Base-by-base conservation (phyloP, 2,888 invertebrate genomes). In the Dryocosmus kuriphilus region DNA sequence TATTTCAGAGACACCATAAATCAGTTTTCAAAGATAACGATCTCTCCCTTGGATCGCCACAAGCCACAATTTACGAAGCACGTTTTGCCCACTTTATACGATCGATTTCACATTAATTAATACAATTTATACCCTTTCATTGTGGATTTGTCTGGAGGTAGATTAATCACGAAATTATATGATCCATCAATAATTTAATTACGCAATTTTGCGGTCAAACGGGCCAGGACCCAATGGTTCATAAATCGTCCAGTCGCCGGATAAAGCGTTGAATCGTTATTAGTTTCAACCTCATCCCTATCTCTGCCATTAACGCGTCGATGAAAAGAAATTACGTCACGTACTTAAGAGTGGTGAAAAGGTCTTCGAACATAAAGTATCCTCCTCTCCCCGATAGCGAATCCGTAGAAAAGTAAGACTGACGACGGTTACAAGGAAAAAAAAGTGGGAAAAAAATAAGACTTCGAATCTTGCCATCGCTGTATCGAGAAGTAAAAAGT, bases 121-220 rank as follows among this genome's bases (percentile, higher is more conserved):
- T 24, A 67, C 41, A 67, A 63, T 41, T 24, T 8, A 71, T 51
- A 27, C 30, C n/a, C 46, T 71, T 19, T 51, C 19, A 19, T 41
- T 67, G 16, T 27, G 22, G 24, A 41, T 67, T 41, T 41, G 16
- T 41, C 16, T 24, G 6, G 46, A 27, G 71, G 71, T 27, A 71
- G 51, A 80, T 77, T 84, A 82, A 86, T 82, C 79, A 81, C 35
- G 71, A 57, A 82, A 81, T 81, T 81, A 82, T 82, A 77, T 80
- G 81, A 81, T 76, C 79, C 81, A 77, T 81, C 41, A 81, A 62
- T 84, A 83, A 85, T 85, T 71, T 80, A 85, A 86, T 86, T 81
- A 82, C 63, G 81, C 80, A 81, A 82, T 83, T 24, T 84, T 74
- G 73, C 84, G 81, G 82, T 84, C 80, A 85, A 85, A 83, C 77